Base-by-base conservation (phyloP, 2,797 vertebrate genomes). In the Psittacula derbiana region DNA sequence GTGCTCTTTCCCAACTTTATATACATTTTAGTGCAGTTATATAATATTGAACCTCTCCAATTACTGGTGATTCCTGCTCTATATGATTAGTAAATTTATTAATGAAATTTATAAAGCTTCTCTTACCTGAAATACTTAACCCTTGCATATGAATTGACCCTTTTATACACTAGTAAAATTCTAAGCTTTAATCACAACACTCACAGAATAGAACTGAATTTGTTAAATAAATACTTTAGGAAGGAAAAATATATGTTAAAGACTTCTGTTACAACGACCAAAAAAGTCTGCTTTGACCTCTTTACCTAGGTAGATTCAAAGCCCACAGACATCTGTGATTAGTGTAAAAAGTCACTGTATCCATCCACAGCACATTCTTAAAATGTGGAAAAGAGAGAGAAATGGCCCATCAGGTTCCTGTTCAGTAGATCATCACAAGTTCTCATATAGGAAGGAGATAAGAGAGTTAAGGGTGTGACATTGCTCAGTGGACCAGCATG, bases 391-490 rank as follows among this genome's bases (percentile, higher is more conserved):
- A 36, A 53, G n/a, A 40, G 40, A 74, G 21, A 62, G 9, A 38
- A 38, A 24, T 18, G 43, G 6, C 23, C 44, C 33, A 2, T 21
- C 46, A 58, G 16, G 30, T 65, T 21, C 6, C 40, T 67, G 17
- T 28, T 66, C 21, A 30, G 18, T 21, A 69, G 50, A 16, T 41
- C 38, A 60, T 33, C n/a, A 30, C 27, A 44, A 21, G 23, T 24
- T 30, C 40, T 64, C 43, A 13, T 0, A 0, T 1, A 30, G 20
- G 27, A 80, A n/a, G 20, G 20, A 80, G 23, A 6, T n/a, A 24
- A 44, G 38, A 87, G 11, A 79, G 9, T 17, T 43, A 38, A 67
- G 40, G 49, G 52, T 60, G 28, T 44, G 36, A 14, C 33, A 52
- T 33, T 49, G 36, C 12, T 85, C 75, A 27, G 13, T 30, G 25